Base-by-base conservation (phyloP, 2,113 vertebrate genomes). In the Ochotona princeps region DNA sequence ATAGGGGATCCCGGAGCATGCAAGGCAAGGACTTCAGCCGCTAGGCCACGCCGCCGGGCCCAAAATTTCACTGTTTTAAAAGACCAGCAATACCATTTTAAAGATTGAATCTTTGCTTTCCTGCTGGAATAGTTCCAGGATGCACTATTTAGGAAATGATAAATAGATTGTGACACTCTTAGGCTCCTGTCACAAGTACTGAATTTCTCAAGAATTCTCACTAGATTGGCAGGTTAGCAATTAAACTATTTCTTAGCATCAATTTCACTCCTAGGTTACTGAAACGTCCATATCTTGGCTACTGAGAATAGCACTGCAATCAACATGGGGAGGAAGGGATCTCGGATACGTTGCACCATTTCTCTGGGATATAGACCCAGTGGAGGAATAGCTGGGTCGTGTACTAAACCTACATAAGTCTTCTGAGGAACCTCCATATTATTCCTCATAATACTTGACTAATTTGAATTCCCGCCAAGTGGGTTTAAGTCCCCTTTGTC, bases 141-240 rank as follows among this genome's bases (percentile, higher is more conserved):
- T 17, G 38, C 28, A 79, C 15, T 57, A 72, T 60, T 38, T 67
- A 87, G 91, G 14, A 35, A 38, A 49, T 12, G 73, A 25, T 54
- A 25, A 54, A 32, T 44, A 57, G 51, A n/a, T 30, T 47, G 76
- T 57, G 32, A 44, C 49, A 30, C 28, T 26, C 30, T 57, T 57
- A 80, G 67, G 8, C 80, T 7, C 80, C 28, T 65, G 84, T 61
- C 18, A 4, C 38, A 81, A 92, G 32, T 21, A 12, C 44, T 75
- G 63, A 86, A 76, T 82, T 84, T 95, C 73, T 79, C 65, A 57
- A 82, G 69, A 72, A 72, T 72, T 72, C 32, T 72, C 20, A 72
- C 32, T 9, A 82, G 25, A 79, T 57, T 57, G 18, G 54, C 54
- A 82, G 25, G 75, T 57, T 57, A 57, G 54, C 54, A 57, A 57